These are phyloP conservation scores for Cataglyphis hispanica DNA, from an alignment of 1,140 invertebrate species.

Conservation along the genomic window DNA sequence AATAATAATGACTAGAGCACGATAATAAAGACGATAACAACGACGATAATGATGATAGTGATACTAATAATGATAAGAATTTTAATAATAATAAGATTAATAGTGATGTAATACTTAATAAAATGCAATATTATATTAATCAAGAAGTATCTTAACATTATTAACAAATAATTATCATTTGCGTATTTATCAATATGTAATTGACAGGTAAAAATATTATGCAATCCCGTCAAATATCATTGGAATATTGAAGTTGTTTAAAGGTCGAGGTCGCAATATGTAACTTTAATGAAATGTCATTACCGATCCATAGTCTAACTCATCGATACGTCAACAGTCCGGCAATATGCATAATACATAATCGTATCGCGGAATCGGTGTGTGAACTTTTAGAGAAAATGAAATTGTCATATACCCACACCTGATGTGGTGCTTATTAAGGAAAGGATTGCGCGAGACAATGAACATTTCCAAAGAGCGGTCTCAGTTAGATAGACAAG, in stretches of 20 bases:
- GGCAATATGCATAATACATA: slow-evolving; percentile 3
- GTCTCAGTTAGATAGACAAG: background rate
- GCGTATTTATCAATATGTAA: background rate
- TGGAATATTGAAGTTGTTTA: background rate
- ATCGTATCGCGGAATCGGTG: background rate
- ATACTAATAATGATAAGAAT: background rate
- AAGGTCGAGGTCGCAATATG: slow-evolving; percentile 35
- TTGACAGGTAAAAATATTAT: background rate
- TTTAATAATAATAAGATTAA: background rate
- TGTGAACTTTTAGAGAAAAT: background rate
- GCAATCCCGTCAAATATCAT: background rate
- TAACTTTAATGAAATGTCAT: slow-evolving; percentile 40
- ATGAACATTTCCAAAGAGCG: slow-evolving; percentile 2
- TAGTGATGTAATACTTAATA: background rate
- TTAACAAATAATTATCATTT: background rate
- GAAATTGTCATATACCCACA: slow-evolving; percentile 26
- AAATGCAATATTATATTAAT: background rate
- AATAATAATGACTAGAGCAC: background rate
- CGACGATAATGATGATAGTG: background rate
- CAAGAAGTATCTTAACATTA: background rate
- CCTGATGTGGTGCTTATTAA: background rate
- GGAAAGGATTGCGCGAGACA: slow-evolving; percentile 3
- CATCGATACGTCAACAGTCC: slow-evolving; percentile 26
- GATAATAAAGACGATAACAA: background rate
- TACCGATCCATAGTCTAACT: slow-evolving; percentile 37